Evolutionary conservation across 2,888 invertebrate genomes (phyloP), one percentile per base, ranked within the genome.

Genomic region (Marronus borbonicus): DNA sequence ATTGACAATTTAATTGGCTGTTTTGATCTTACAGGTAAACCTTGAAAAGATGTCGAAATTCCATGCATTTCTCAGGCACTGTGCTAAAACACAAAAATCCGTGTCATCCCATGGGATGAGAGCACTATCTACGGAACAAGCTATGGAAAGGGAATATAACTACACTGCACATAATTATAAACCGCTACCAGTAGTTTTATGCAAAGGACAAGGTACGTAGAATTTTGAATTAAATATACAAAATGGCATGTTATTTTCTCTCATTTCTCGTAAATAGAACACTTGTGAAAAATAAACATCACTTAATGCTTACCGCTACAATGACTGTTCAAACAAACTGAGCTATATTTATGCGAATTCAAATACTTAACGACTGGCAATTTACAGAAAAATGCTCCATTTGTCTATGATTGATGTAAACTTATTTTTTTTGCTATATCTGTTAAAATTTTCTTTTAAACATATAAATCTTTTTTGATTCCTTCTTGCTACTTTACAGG

Each of bases 151-250:
- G 76, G 98, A 98, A 87, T 92, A 93, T 69, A 94, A 94, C 86
- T 95, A 93, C 88, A 97, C 97, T 0, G 98, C 98, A 28, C 96
- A 96, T 85, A 99, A 98, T 89, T 98, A 98, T 88, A 94, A 95
- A 80, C 97, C 98, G 0, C 85, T 98, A n/a, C 97, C 97, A 0
- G 98, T 97, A 0, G 98, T 97, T 0, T 88, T 98, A 3, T 89
- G 90, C 78, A 93, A 91, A 77, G 98, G 94, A 65, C 91, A 97
- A 91, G 97, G 98, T 79, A 72, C 44, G 50, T 52, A n/a, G 12
- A 50, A 50, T 50, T 36, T 60, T 12, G 28, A 44, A 10, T 64
- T 28, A 31, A 64, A 31, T 5, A 31, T n/a, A 28, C 12, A 28
- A 17, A 14, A 12, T 28, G 31, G 24, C 3, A 28, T 3, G 12